Percentiles rank a stretch among this genome's conserved stretches.
Conservation (phyloP, 2,113 vertebrate species). For the Eulemur rufifrons region DNA sequence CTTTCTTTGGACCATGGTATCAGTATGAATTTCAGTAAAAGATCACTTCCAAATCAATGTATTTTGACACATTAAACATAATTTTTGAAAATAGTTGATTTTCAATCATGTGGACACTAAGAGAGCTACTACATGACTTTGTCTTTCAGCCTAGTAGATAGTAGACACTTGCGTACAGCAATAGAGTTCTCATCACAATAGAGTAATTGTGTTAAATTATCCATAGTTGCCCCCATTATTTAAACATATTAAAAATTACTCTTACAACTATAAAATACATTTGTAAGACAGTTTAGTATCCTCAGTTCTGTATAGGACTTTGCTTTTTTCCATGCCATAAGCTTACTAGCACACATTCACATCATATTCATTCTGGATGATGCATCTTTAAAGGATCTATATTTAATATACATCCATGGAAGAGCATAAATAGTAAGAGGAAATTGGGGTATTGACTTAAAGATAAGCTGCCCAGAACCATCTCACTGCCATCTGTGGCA, state of each 20-base stretch:
- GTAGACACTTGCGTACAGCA: neutral
- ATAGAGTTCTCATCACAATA: neutral
- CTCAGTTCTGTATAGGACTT: neutral
- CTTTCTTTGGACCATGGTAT: neutral
- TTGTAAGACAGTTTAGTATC: neutral
- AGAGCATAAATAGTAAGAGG: neutral
- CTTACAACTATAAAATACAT: neutral
- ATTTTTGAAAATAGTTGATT: neutral
- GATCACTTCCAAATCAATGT: neutral
- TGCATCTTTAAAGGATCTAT: neutral
- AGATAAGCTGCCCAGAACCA: neutral
- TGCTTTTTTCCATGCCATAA: neutral
- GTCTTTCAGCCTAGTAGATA: neutral
- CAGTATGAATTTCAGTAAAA: neutral
- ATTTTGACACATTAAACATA: neutral
- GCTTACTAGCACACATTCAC: neutral
- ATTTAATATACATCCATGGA: neutral
- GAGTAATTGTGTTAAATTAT: neutral
- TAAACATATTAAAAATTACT: neutral
- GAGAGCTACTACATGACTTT: neutral
- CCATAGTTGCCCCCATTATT: neutral
- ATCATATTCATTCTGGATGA: neutral
- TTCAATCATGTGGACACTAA: neutral
- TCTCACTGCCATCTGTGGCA: neutral
- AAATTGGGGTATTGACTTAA: neutral